Percentiles rank a stretch among this genome's conserved stretches.
phyloP scores from a whole-genome alignment of 2,888 invertebrate species.

The Agrochola lychnidis region DNA sequence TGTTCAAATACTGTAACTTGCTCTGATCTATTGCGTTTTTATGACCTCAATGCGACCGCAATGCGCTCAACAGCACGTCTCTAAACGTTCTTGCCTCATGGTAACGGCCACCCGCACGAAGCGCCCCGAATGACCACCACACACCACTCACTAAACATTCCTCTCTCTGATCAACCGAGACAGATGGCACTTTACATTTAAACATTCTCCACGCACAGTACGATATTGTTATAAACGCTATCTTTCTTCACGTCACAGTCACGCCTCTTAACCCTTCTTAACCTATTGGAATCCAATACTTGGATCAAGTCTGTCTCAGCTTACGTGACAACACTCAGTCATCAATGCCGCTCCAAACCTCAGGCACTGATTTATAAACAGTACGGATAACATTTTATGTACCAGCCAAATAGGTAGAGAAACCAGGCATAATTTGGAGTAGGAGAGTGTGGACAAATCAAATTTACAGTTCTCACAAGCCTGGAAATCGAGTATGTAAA shows the following conservation, averaged over 20 bases:
- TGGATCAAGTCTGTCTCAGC: not conserved
- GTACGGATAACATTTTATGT: not conserved
- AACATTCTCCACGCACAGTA: conserved; percentile 33
- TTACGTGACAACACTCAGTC: not conserved
- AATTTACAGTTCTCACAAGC: not conserved
- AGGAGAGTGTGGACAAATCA: too few species aligned
- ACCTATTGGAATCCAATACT: not conserved
- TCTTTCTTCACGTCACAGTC: conserved; percentile 11
- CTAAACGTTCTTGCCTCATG: not conserved
- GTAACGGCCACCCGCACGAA: conserved; percentile 8
- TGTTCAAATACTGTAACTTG: not conserved
- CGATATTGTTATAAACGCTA: conserved; percentile 3
- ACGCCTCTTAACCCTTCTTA: conserved; percentile 4
- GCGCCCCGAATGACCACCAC: not conserved
- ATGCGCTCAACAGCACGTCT: not conserved
- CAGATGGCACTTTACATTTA: conserved; percentile 20
- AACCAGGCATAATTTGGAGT: too few species aligned
- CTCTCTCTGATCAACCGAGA: conserved; percentile 10
- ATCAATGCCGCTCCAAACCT: too few species aligned
- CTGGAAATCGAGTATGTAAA: not conserved
- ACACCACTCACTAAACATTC: conserved; percentile 3
- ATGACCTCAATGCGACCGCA: not conserved
- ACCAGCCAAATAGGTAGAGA: not conserved
- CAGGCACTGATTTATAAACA: not conserved
- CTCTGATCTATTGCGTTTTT: not conserved